phyloP scores from a whole-genome alignment of 2,113 vertebrate genomes.

The Hystrix cristata region DNA sequence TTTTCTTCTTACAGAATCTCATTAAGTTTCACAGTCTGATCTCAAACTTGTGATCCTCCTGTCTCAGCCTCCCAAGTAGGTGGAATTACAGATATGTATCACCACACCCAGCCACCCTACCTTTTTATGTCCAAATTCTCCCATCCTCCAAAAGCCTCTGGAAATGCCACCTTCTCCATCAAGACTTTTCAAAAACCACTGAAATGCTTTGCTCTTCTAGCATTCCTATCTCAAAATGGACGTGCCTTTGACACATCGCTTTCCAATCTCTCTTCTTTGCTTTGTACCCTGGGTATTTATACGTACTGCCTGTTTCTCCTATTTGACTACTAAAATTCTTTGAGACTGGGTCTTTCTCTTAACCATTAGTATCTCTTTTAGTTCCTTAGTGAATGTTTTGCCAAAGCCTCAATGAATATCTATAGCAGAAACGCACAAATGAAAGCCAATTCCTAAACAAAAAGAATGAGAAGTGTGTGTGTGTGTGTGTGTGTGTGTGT shows the following conservation, averaged over 20 bases:
- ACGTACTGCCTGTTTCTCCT: rapidly evolving
- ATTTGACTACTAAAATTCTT: not conserved
- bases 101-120: no score
- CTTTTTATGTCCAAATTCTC: not conserved
- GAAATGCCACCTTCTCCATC: not conserved
- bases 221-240: not conserved
- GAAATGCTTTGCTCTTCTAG: not conserved
- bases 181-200: not conserved
- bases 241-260: not conserved
- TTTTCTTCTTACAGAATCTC: no score
- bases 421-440: not conserved
- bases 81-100: no score
- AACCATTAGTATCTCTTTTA: not conserved
- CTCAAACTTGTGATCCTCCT: no score
- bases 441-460: not conserved
- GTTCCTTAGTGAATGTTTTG: not conserved
- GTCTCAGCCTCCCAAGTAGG: no score
- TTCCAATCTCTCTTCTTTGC: not conserved
- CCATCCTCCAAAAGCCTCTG: not conserved
- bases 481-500: not conserved
- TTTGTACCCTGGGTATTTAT: not conserved
- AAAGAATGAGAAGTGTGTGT: not conserved
- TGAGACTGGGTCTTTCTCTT: not conserved
- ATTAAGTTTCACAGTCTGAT: no score
- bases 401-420: not conserved